phyloP scores from a whole-genome alignment of 2,888 invertebrate species.

The Mythimna albipuncta region DNA sequence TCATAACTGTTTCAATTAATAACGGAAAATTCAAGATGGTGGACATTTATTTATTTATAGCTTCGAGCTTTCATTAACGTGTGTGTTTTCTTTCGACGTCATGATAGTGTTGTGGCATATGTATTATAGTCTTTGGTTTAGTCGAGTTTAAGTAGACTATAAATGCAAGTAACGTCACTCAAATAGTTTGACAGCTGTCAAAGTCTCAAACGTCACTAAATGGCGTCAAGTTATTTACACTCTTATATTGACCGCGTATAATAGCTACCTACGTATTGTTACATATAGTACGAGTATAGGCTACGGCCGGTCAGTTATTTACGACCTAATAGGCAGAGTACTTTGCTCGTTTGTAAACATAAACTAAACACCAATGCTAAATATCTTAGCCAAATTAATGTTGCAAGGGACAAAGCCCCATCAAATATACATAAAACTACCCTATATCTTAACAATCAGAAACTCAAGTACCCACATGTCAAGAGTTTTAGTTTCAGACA shows the following conservation, averaged over 20 bases:
- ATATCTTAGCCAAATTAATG: slow-evolving; percentile 53
- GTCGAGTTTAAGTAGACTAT: slow-evolving; percentile 9
- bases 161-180: not conserved
- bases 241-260: not conserved
- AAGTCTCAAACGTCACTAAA: not conserved
- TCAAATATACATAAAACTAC: slow-evolving; percentile 60
- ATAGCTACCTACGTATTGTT: not conserved
- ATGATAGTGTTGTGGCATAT: slow-evolving; percentile 40
- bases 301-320: not conserved
- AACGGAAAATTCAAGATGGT: slow-evolving; percentile 74
- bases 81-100: slow-evolving; percentile 67
- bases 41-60: slow-evolving; percentile 73
- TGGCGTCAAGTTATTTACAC: not conserved
- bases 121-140: not conserved
- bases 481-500: slow-evolving; percentile 61
- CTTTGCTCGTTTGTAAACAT: slow-evolving; percentile 28
- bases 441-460: slow-evolving; percentile 38
- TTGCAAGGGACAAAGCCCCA: slow-evolving; percentile 37
- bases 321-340: not conserved
- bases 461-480: slow-evolving; percentile 37
- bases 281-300: not conserved
- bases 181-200: slow-evolving; percentile 7
- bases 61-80: slow-evolving; percentile 66
- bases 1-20: slow-evolving; percentile 68
- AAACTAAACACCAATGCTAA: slow-evolving; percentile 29